Conservation (phyloP, 2,797 vertebrate genomes). For the Atherinosoma microstoma region DNA sequence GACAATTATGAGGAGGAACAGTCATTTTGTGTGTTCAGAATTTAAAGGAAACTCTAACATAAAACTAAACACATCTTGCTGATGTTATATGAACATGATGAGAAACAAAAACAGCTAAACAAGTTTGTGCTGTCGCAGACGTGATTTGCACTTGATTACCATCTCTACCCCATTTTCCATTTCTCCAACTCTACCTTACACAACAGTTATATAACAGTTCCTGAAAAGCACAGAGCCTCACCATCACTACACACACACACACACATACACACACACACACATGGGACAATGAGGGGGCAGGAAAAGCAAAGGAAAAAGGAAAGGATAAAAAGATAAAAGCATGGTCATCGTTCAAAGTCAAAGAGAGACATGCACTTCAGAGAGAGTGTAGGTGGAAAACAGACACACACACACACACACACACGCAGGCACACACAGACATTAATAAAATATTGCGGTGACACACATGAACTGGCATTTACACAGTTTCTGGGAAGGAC, state of each 20-base stretch:
- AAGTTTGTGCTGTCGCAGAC: neutral
- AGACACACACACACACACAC: conserved; percentile 3
- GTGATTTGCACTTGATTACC: conserved; percentile 1
- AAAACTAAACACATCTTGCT: neutral
- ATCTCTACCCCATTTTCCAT: conserved; percentile 5
- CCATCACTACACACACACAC: conserved; percentile 13
- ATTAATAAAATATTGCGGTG: conserved; percentile 3
- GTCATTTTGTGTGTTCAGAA: neutral
- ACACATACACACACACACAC: conserved; percentile 4
- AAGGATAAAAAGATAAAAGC: conserved; percentile 47
- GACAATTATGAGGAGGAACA: no score
- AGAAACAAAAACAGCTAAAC: neutral
- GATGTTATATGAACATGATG: neutral
- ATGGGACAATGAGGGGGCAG: conserved; percentile 27
- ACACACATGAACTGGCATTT: conserved; percentile 7
- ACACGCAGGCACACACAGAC: conserved; percentile 1
- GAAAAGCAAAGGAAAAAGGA: conserved; percentile 41
- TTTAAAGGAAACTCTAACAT: no score
- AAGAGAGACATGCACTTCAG: conserved; percentile 36
- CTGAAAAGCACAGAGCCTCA: conserved; percentile 50
- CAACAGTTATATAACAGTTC: conserved; percentile 69
- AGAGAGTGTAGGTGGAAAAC: conserved; percentile 8
- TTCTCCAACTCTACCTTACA: conserved; percentile 35
- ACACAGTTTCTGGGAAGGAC: conserved; percentile 22
- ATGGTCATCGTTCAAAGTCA: conserved; percentile 53